Base-by-base conservation (phyloP, 2,113 vertebrate genomes). In the Pteruthius melanotis region DNA sequence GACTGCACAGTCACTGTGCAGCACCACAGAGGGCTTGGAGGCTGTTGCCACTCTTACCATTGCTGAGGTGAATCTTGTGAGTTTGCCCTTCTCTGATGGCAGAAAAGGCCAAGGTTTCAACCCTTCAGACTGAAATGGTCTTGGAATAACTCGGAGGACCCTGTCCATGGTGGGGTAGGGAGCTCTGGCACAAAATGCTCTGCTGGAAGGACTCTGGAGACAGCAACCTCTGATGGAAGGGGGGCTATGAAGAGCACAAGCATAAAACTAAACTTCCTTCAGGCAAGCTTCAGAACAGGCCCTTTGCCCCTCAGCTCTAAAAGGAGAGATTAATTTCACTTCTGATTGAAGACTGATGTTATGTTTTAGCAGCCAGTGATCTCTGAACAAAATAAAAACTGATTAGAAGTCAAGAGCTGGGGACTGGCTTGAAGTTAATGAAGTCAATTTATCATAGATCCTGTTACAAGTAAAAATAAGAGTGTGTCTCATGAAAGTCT, bases 391-490 rank as follows among this genome's bases (percentile, higher is more conserved):
- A 94, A 87, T 75, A 93, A 84, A 89, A 97, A 86, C 28, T 80
- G 33, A 63, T 53, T 89, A 80, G 61, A 79, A 95, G 94, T 94
- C 64, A 87, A 57, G 60, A 92, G 42, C 31, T 76, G 60, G 33
- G 20, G 37, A 24, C 23, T 81, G 59, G 22, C 54, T 71, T 71
- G n/a, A 78, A 83, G 59, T 76, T 95, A 94, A 94, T 87, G 37
- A 80, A 69, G 35, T 74, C 87, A 91, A 95, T 97, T 95, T 90
- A 90, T 90, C 82, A 92, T 10, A 78, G 53, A 40, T 64, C 47
- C 69, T 61, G 63, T 66, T 92, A 64, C 57, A 52, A 86, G 35
- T 82, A 27, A 89, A 89, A 88, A 93, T 75, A 80, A 71, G 40
- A 33, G n/a, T 75, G 47, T 50, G 10, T 83, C 80, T 84, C 65